These are phyloP conservation scores for Papilio dardanus DNA, from an alignment of 1,140 invertebrate species.

Conservation along the genomic window DNA sequence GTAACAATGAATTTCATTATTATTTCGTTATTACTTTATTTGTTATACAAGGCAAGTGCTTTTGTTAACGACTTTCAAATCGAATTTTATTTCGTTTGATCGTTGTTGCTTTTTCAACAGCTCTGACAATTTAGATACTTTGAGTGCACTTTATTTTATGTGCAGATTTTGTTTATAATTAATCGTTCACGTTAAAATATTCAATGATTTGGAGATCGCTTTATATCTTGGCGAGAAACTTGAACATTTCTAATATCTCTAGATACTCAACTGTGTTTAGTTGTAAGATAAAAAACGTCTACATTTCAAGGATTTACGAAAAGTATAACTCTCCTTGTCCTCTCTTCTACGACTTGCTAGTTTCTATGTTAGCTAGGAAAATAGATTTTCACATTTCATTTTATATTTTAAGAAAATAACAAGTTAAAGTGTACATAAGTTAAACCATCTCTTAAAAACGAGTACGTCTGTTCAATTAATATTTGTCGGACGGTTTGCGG, in stretches of 20 bases:
- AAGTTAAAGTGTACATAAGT: neutral
- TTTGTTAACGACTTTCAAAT: conserved; percentile 48
- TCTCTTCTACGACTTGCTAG: too few relatives aligned
- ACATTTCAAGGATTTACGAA: too few relatives aligned
- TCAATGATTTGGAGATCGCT: too few relatives aligned
- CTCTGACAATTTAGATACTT: conserved; percentile 6
- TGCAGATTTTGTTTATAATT: neutral
- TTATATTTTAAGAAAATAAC: neutral
- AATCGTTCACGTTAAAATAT: neutral
- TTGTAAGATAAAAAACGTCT: too few relatives aligned
- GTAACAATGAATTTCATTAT: conserved; percentile 59
- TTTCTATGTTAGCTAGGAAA: too few relatives aligned
- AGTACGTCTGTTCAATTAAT: conserved; percentile 65
- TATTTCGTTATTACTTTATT: conserved; percentile 59
- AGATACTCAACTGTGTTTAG: too few relatives aligned
- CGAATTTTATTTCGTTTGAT: conserved; percentile 34
- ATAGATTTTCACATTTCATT: neutral
- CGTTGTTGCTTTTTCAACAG: conserved; percentile 15
- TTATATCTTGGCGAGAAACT: too few relatives aligned
- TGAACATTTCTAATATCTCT: too few relatives aligned
- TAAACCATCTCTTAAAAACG: conserved; percentile 26
- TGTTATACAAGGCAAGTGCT: conserved; percentile 54
- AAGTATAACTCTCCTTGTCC: too few relatives aligned
- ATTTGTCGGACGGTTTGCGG: conserved; percentile 59
- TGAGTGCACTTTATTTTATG: conserved; percentile 3